Evolutionary conservation across 2,888 invertebrate species (phyloP), one percentile per base, ranked within the genome.

Genomic region (Phania funesta): DNA sequence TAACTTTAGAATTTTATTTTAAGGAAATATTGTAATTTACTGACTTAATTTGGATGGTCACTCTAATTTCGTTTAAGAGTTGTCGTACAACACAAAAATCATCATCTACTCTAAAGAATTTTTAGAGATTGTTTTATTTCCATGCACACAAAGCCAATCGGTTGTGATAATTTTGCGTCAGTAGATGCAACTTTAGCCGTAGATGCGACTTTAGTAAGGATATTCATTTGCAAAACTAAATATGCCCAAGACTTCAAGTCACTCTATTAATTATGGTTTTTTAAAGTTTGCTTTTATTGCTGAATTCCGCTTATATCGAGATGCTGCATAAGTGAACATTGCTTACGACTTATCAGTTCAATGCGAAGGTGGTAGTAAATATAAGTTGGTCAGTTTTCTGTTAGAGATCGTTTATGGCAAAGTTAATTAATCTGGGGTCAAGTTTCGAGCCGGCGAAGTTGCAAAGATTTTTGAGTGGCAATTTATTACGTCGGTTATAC

Each of bases 131-230:
- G 52, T 44, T 52, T 52, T 35, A 20, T 64, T 64, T 46, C n/a
- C 44, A 32, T 68, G 76, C 62, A 62, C 54, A 68, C 48, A 70
- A 75, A 80, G 80, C 77, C 76, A 80, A n/a, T 70, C 73, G 68
- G 41, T 76, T 52, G 76, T 64, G 76, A 76, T 83, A 80, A 83
- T 77, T 80, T 80, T 56, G 35, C 76, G 70, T 71, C 60, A 56
- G 67, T 48, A 62, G 62, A 79, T 71, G 67, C 65, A 65, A 67
- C 64, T 68, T 38, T 16, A 24, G 48, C 46, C 20, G 3, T 1
- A 46, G 13, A 0, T n/a, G 6, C 3, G 6, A 26, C 26, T 13
- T 13, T 4, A n/a, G 13, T 48, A 58, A 41, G 22, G 44, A 18
- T 32, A 46, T 56, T 56, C 41, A 16, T 26, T 0, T 24, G 8